These are phyloP conservation scores for Drosophila greeni DNA, from an alignment of 2,888 invertebrate species.

Conservation along the genomic window DNA sequence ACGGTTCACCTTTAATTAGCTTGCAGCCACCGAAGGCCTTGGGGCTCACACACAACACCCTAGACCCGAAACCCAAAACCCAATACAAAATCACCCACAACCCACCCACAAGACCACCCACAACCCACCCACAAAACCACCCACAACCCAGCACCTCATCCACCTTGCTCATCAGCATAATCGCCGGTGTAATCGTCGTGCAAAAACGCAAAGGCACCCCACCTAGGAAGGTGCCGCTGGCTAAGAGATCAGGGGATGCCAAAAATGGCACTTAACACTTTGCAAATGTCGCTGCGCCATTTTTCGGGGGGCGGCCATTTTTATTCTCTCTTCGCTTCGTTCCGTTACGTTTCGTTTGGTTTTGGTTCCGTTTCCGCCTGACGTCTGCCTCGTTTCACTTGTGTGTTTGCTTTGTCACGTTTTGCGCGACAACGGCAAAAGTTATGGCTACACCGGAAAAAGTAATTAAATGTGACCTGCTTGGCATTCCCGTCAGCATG, in stretches of 20 bases:
- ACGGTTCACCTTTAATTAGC: slow-evolving; percentile 34
- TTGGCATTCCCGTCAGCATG: neutral
- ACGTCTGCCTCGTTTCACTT: neutral
- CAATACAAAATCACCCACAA: too few species aligned
- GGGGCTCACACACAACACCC: neutral
- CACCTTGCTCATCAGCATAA: slow-evolving; percentile 38
- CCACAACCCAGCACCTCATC: neutral
- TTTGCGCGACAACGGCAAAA: neutral
- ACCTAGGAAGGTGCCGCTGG: slow-evolving; percentile 14
- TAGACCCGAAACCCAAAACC: neutral
- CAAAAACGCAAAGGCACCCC: slow-evolving; percentile 12
- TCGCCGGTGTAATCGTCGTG: slow-evolving; percentile 37
- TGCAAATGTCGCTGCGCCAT: slow-evolving; percentile 39
- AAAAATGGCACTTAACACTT: slow-evolving; percentile 40
- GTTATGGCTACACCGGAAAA: slow-evolving; percentile 17
- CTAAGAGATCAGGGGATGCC: slow-evolving; percentile 21
- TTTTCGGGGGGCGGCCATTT: slow-evolving; percentile 24
- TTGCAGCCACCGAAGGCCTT: slow-evolving; percentile 29
- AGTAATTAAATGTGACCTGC: slow-evolving; percentile 15
- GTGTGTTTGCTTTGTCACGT: slow-evolving; percentile 8
- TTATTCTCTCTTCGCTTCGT: slow-evolving; percentile 7
- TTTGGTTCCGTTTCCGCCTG: slow-evolving; percentile 6
- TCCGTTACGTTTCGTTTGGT: neutral
- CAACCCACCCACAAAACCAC: neutral
- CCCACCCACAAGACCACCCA: too few species aligned